These are phyloP conservation scores for Motacilla alba DNA, from an alignment of 2,113 vertebrate species.

Conservation along the genomic window DNA sequence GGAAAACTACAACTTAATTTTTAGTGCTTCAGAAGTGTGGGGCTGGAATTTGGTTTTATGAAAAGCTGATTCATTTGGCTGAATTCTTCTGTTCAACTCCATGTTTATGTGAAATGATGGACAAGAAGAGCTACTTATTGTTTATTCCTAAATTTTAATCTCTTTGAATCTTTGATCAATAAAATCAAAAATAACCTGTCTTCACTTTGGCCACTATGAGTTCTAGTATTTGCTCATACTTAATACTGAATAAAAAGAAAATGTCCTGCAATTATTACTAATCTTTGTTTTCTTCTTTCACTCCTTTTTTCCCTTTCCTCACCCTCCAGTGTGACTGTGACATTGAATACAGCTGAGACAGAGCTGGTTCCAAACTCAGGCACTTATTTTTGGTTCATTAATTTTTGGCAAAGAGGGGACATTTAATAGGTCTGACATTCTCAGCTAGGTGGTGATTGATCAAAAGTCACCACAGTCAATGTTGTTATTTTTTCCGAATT, in stretches of 20 bases:
- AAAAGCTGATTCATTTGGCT: not conserved
- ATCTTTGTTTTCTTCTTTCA: not conserved
- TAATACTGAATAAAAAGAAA: not conserved
- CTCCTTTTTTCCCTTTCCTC: not conserved
- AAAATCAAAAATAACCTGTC: not conserved
- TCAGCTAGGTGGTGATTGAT: slow-evolving; percentile 12
- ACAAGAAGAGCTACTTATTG: not conserved
- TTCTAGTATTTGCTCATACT: not conserved
- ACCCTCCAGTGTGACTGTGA: not conserved
- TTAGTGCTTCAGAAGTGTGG: not conserved
- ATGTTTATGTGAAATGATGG: not conserved
- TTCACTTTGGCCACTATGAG: not conserved
- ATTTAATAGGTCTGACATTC: slow-evolving; percentile 13
- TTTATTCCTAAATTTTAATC: not conserved
- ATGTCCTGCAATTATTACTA: not conserved
- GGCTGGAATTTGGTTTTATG: not conserved
- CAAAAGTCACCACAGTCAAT: slow-evolving; percentile 27
- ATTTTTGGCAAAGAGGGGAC: slow-evolving; percentile 22
- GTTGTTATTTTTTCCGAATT: slow-evolving; percentile 17
- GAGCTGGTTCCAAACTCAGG: slow-evolving; percentile 3
- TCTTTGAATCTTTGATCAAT: not conserved
- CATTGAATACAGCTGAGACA: not conserved
- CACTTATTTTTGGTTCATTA: slow-evolving; percentile 39
- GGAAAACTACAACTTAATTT: not conserved
- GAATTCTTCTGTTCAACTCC: not conserved